phyloP scores from a whole-genome alignment of 2,888 invertebrate genomes.

The Pterostichus madidus region DNA sequence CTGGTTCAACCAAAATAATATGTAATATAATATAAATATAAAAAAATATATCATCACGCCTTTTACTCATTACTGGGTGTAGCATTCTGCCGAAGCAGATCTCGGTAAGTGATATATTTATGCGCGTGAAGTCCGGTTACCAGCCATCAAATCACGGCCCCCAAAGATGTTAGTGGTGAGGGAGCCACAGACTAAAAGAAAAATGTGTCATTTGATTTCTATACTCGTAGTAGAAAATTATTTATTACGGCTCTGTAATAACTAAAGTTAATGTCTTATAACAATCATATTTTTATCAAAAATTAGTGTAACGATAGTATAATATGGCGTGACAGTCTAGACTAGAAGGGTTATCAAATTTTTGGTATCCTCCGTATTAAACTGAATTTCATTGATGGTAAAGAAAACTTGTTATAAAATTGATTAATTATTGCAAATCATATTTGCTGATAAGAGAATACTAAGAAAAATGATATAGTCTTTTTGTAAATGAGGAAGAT shows the following conservation, averaged over 20 bases:
- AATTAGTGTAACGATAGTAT: conserved; percentile 34
- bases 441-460: not conserved
- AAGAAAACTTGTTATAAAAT: not conserved
- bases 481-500: no score
- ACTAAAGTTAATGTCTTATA: conserved; percentile 19
- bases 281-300: conserved; percentile 24
- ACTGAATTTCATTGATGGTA: conserved; percentile 13
- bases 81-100: no score
- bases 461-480: not conserved
- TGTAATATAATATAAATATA: no score
- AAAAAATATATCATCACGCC: no score
- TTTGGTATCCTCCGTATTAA: not conserved
- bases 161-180: no score
- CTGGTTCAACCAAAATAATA: no score
- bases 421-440: conserved; percentile 20
- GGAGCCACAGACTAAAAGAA: no score
- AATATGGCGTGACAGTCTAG: conserved; percentile 65
- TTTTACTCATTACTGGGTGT: no score
- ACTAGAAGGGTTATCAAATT: conserved; percentile 67
- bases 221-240: not conserved
- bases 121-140: no score
- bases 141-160: no score
- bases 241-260: not conserved
- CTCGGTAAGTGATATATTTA: no score
- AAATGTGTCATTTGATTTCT: no score